Evolutionary conservation across 2,888 invertebrate species (phyloP), one percentile per base, ranked within the genome.

Genomic region (Scelioninae gen. 1): DNA sequence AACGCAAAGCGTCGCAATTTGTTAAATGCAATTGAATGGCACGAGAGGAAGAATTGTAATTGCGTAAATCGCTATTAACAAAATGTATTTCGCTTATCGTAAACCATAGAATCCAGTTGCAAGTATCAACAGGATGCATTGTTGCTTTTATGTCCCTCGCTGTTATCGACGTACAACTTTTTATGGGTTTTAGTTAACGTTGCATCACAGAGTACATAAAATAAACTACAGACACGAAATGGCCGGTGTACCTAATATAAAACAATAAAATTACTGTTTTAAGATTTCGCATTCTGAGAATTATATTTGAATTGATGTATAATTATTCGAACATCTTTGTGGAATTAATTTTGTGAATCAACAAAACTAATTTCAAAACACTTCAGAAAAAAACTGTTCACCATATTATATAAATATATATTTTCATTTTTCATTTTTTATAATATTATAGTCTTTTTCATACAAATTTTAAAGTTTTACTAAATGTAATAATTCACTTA

Each of bases 61-160:
- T 69, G 63, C 49, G 56, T 63, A 55, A 75, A 69, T 69, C 49
- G 55, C 80, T 69, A 75, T 75, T 81, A 81, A 81, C 72, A 65
- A 65, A 81, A 75, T 63, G 63, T 66, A 81, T 81, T 81, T 75
- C 58, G 81, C 55, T 81, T 76, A 76, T 81, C 76, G 81, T 81
- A 81, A 76, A 81, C 71, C 65, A 69, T 81, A 71, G 69, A 81
- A 68, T 74, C 60, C 80, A 68, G 34, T 40, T 53, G 68, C 60
- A 53, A 75, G 63, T 79, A 83, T 69, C 58, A 78, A 62, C 72
- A 77, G 62, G 62, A 77, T 63, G 40, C 58, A 76, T 71, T 65
- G 81, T 76, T 76, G 63, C 81, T 75, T 82, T 77, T 74, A 77
- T 62, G 68, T 63, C 66, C 66, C 68, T 56, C 55, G 69, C 11